Base-by-base conservation (phyloP, 2,113 vertebrate species). In the Megaleporinus macrocephalus region DNA sequence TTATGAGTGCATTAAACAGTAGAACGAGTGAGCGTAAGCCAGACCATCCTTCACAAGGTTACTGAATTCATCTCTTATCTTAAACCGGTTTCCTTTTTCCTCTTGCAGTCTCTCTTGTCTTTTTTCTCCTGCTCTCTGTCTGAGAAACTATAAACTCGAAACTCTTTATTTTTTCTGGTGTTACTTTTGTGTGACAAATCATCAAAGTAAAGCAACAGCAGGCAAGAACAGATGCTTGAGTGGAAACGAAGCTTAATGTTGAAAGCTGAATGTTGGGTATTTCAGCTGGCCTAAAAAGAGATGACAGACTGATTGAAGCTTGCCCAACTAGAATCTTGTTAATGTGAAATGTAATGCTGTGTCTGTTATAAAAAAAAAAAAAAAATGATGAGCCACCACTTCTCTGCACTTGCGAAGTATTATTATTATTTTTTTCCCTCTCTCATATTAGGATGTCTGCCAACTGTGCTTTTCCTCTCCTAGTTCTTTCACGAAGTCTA, bases 1-100 rank as follows among this genome's bases (percentile, higher is more conserved):
- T 95, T 95, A 92, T 89, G 87, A 94, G 90, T 87, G 83, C 92
- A 94, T 90, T 92, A 92, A 93, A 94, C 90, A 88, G 90, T 87
- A 55, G 88, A 90, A 87, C 91, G 79, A 90, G 11, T 72, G 22
- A 22, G 89, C 85, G 90, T 90, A 53, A 69, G 92, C 88, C 93
- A 92, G 91, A 84, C 90, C 90, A 88, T 87, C 90, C 65, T 74
- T 65, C 26, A 24, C 75, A 73, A 70, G 27, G 53, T 47, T 41
- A 86, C 83, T 85, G 22, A 73, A 61, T n/a, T 16, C 1, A 26
- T 53, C 73, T 27, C 29, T 66, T 79, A 51, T 61, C n/a, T n/a
- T n/a, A n/a, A n/a, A n/a, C n/a, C n/a, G n/a, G n/a, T n/a, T n/a
- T n/a, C n/a, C n/a, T n/a, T 59, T 53, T 61, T 62, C 47, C 24